A percentile compares a stretch with the other conserved stretches of the same genome.
These are phyloP conservation scores for Chrysolina oricalcia DNA, from an alignment of 2,888 invertebrate genomes.

Conservation along the genomic window DNA sequence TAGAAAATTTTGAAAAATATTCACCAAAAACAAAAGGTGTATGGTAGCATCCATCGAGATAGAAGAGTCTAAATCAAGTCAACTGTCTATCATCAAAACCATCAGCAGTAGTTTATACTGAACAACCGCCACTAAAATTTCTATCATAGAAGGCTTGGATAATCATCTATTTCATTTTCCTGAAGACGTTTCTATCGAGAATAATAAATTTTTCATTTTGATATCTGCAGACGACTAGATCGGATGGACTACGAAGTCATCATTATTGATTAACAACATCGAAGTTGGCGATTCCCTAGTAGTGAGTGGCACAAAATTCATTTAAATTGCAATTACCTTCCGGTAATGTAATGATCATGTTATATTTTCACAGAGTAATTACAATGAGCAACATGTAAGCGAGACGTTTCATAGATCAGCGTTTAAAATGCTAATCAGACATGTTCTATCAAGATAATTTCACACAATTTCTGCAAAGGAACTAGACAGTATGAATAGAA, in stretches of 20 bases:
- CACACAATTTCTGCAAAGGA: neutral
- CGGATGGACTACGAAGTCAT: neutral
- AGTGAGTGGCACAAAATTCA: neutral
- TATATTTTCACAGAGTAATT: neutral
- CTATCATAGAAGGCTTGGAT: no score
- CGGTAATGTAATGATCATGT: neutral
- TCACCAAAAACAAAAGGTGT: no score
- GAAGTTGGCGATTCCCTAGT: neutral
- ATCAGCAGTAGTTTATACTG: no score
- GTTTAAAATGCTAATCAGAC: constrained; percentile 6
- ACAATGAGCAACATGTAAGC: neutral
- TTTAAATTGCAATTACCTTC: constrained; percentile 7
- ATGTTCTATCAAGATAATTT: neutral
- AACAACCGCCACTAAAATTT: no score
- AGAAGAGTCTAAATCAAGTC: no score
- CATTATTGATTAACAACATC: neutral
- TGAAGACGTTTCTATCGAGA: neutral
- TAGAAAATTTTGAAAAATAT: no score
- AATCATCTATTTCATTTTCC: no score
- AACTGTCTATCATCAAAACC: no score
- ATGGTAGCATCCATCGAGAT: no score
- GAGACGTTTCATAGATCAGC: neutral
- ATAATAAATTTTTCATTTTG: neutral
- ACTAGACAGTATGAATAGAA: neutral
- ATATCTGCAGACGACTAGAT: neutral